Base-by-base conservation (phyloP, 2,113 vertebrate genomes). In the Solenodon paradoxus region DNA sequence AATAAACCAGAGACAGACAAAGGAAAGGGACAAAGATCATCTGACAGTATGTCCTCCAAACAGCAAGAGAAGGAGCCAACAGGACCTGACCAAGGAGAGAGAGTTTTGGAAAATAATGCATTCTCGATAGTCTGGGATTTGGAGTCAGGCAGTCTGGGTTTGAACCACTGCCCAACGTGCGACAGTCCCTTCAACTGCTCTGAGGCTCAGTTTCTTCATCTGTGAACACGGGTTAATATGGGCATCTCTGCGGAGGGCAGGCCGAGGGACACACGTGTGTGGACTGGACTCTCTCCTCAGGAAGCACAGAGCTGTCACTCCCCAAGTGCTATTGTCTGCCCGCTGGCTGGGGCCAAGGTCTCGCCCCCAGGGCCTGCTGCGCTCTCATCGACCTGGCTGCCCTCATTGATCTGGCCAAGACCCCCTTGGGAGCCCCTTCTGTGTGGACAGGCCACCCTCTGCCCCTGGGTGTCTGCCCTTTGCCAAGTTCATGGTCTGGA, bases 401-500 rank as follows among this genome's bases (percentile, higher is more conserved):
- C 94, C 92, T 63, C 90, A 95, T 92, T 63, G 96, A 97, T 92
- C 94, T 68, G 75, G 59, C 20, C 66, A 96, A 83, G 86, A 66
- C 66, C 45, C 95, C 83, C 95, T 28, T 0, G 84, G 93, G 96
- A 95, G 32, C 42, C 71, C 66, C 74, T 69, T 78, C 83, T 68
- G 45, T 30, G 1, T 28, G 47, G 75, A 88, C 92, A 78, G 61
- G 71, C 22, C 77, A 74, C 64, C 95, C 93, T 87, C 45, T 95
- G 93, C 69, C 96, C 95, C 32, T 8, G 83, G 66, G 84, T 3
- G 26, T 42, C 97, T 94, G 97, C 97, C 96, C 97, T 97, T 96
- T 97, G 96, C 97, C 97, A 97, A 97, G 97, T 97, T 97, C 97
- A 97, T 0, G 95, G 97, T 97, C 95, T 96, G 96, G 96, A 95